Base-by-base conservation (phyloP, 1,140 invertebrate species). In the Bombus picipes region DNA sequence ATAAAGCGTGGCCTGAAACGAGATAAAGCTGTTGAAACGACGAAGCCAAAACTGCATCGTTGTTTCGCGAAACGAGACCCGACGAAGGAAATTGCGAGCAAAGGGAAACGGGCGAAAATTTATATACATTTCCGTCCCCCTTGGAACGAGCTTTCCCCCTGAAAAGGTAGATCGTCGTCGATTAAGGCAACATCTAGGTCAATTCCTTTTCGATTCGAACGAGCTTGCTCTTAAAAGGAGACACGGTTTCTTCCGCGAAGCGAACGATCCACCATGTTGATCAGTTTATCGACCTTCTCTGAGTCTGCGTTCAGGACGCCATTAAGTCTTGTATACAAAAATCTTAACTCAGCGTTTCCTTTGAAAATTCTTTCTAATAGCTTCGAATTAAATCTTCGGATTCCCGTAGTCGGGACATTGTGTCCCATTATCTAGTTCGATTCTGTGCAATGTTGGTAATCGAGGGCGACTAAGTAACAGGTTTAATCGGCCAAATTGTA, bases 121-220 rank as follows among this genome's bases (percentile, higher is more conserved):
- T 87, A 85, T 88, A 85, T 57, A 80, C 76, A 65, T 80, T 81
- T 76, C 43, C 73, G 68, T 65, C 12, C 43, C 66, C 5, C 5
- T 9, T 37, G 0, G 28, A 70, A 41, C 34, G 34, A 41, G 37
- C 47, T n/a, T 39, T 47, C 12, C 9, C n/a, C n/a, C 6, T n/a
- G 32, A 34, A 57, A 77, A 88, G 70, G 87, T 86, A 86, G 88
- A 89, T 89, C 68, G 87, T 70, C 15, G 62, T 75, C 88, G 87
- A 88, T 89, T 88, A 88, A 81, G 83, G 22, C 39, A 39, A 79
- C 76, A 71, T 79, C 65, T 47, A 53, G 66, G 15, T 22, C 68
- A 68, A 79, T 71, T 71, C 65, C 53, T 84, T 71, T 37, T 59
- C 75, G 75, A 71, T 77, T 43, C n/a, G 8, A 66, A 3, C 15